Evolutionary conservation across 2,113 vertebrate genomes (phyloP).

Genomic region (Alligator sinensis): DNA sequence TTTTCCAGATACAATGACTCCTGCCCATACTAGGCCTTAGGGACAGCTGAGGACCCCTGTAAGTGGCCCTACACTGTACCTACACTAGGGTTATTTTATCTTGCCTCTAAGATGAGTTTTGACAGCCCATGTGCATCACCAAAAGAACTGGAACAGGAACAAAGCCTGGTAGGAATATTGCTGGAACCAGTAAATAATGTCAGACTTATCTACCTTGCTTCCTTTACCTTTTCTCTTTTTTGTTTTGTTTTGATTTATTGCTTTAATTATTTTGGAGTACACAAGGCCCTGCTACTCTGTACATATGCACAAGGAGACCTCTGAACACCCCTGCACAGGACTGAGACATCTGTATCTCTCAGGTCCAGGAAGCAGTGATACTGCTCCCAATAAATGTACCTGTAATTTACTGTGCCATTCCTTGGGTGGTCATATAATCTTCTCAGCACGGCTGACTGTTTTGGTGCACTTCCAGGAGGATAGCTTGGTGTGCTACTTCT

Average conservation of each 20-base stretch:
- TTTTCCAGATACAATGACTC: not conserved
- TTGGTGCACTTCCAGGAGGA: no score
- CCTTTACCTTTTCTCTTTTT: not conserved
- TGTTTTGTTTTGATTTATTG: no score
- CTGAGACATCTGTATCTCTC: not conserved
- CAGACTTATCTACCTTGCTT: not conserved
- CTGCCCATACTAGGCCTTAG: not conserved
- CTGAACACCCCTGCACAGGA: not conserved
- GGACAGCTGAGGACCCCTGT: not conserved
- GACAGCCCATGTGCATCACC: not conserved
- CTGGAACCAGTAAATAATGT: not conserved
- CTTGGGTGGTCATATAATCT: no score
- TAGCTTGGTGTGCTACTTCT: no score
- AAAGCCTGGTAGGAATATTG: not conserved
- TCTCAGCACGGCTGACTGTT: no score
- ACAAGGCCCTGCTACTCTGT: not conserved
- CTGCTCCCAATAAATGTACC: not conserved
- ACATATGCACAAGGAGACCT: not conserved
- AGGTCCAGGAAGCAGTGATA: not conserved
- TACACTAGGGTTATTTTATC: not conserved
- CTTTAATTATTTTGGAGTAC: no score
- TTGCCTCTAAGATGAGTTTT: not conserved
- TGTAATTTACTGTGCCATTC: no score
- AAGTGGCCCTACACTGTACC: not conserved
- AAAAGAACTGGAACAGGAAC: not conserved